These are phyloP conservation scores for Chymomyza costata DNA, from an alignment of 1,140 invertebrate species.

Conservation along the genomic window DNA sequence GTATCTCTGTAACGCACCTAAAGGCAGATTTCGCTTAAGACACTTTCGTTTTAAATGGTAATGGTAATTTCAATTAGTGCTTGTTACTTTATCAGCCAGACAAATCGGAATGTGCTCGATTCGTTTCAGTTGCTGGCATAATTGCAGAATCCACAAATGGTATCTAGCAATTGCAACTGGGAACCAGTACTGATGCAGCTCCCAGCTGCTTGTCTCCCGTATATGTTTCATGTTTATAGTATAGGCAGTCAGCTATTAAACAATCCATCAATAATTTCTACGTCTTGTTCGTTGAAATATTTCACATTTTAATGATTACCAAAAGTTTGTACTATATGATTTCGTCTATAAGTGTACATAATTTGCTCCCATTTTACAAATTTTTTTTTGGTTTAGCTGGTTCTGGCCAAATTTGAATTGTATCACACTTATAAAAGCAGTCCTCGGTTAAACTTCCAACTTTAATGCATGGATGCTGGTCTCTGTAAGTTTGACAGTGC, in stretches of 20 bases:
- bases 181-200: too few species aligned
- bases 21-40: slow-evolving; percentile 51
- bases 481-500: too few species aligned
- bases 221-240: slow-evolving; percentile 33
- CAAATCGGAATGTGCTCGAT: slow-evolving; percentile 52
- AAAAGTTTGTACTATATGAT: slow-evolving; percentile 57
- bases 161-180: too few species aligned
- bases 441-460: neutral
- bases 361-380: slow-evolving; percentile 54
- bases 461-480: neutral
- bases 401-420: slow-evolving; percentile 13
- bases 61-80: slow-evolving; percentile 70
- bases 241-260: slow-evolving; percentile 28
- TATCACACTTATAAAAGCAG: slow-evolving; percentile 9
- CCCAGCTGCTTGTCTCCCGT: neutral
- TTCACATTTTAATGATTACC: slow-evolving; percentile 70
- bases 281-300: slow-evolving; percentile 31
- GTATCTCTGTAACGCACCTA: slow-evolving; percentile 32
- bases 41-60: slow-evolving; percentile 64
- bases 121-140: slow-evolving; percentile 38
- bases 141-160: slow-evolving; percentile 7
- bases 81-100: slow-evolving; percentile 47
- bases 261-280: slow-evolving; percentile 66
- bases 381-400: slow-evolving; percentile 10
- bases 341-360: slow-evolving; percentile 70